phyloP scores from a whole-genome alignment of 2,797 vertebrate species.

The Sylvilagus floridanus region DNA sequence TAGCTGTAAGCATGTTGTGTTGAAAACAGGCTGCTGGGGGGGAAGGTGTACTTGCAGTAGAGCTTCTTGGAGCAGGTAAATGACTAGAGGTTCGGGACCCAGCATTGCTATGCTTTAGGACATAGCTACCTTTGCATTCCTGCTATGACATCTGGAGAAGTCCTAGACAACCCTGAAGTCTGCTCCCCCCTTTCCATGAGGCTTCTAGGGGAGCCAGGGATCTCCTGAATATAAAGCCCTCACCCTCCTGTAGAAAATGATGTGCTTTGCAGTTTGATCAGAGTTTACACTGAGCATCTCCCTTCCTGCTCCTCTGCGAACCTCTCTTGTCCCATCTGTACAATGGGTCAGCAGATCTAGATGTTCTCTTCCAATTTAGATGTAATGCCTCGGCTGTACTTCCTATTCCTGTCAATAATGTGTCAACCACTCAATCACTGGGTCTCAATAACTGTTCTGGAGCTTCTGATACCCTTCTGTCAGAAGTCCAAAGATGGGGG shows the following conservation, averaged over 20 bases:
- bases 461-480: neutral
- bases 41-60: neutral
- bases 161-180: neutral
- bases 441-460: neutral
- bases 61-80: neutral
- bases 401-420: neutral
- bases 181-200: neutral
- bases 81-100: neutral
- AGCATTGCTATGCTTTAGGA: neutral
- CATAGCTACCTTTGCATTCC: neutral
- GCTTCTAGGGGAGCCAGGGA: neutral
- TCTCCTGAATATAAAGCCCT: neutral
- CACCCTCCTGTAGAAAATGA: neutral
- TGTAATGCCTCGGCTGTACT: too few species aligned
- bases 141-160: neutral
- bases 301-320: neutral
- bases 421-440: neutral
- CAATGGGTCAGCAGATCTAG: neutral
- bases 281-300: neutral
- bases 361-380: neutral
- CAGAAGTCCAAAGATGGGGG: neutral
- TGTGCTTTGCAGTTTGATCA: neutral
- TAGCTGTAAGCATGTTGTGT: rapidly evolving
- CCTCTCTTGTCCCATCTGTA: neutral
- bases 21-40: neutral